Evolutionary conservation across 1,140 invertebrate species (phyloP).

Genomic region (Trichogramma pretiosum): DNA sequence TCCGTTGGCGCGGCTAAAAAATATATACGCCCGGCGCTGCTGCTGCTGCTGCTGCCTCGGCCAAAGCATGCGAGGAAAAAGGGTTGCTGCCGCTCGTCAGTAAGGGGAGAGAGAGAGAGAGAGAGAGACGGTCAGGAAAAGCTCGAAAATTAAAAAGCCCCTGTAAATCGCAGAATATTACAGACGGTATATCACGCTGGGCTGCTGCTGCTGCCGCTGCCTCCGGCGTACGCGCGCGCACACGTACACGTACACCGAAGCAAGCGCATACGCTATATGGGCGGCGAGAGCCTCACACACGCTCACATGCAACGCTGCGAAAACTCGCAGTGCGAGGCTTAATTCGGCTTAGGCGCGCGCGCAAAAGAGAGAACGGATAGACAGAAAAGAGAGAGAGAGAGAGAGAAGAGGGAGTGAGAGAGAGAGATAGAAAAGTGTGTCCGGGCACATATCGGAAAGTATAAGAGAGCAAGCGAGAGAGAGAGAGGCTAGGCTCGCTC

Average conservation of each 20-base stretch:
- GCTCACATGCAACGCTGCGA: background rate
- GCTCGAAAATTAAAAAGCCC: constrained; percentile 19
- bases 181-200: constrained; percentile 14
- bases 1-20: no score
- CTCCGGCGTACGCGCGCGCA: background rate
- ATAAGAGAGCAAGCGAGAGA: background rate
- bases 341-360: background rate
- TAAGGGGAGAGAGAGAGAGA: background rate
- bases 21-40: no score
- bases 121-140: constrained; percentile 7
- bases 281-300: no score
- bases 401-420: background rate
- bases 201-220: background rate
- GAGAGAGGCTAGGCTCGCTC: background rate
- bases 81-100: no score
- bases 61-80: no score
- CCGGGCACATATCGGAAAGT: constrained; percentile 10
- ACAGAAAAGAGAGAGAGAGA: no score
- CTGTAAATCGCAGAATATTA: constrained; percentile 18
- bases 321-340: background rate
- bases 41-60: background rate
- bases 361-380: no score
- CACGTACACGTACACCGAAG: no score
- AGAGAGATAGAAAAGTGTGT: background rate
- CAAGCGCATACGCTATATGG: no score